phyloP scores from a whole-genome alignment of 1,140 invertebrate genomes.

The Dreissena polymorpha region DNA sequence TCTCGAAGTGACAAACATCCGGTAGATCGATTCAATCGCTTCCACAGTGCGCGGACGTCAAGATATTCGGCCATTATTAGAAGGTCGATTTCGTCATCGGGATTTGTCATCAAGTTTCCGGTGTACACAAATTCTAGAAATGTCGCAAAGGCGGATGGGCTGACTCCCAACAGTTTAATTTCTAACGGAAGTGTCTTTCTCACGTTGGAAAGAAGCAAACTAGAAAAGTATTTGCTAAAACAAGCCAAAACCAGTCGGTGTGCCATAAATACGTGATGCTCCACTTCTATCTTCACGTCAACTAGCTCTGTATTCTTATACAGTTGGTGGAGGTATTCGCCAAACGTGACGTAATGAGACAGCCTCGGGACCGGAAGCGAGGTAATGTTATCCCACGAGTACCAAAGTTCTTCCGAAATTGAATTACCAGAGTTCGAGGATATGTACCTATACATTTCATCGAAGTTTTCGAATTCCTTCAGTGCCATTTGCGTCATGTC shows the following conservation, averaged over 20 bases:
- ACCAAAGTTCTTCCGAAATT: no score
- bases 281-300: slow-evolving; percentile 22
- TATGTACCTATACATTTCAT: background rate
- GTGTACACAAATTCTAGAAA: slow-evolving; percentile 46
- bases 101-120: background rate
- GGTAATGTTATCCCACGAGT: background rate
- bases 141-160: slow-evolving; percentile 13
- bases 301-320: background rate
- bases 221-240: slow-evolving; percentile 27
- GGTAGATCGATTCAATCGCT: background rate
- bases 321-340: slow-evolving; percentile 20
- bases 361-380: background rate
- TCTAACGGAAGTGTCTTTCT: slow-evolving; percentile 4
- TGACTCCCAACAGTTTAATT: slow-evolving; percentile 20
- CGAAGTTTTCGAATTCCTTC: background rate
- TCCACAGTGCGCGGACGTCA: background rate
- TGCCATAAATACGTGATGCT: slow-evolving; percentile 1
- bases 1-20: background rate
- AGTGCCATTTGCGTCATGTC: background rate
- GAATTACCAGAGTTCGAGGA: background rate
- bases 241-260: slow-evolving; percentile 26
- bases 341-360: slow-evolving; percentile 20
- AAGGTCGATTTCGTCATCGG: background rate
- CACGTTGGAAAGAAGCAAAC: background rate
- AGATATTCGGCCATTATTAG: slow-evolving; percentile 12